phyloP scores from a whole-genome alignment of 2,113 vertebrate genomes.

The Montifringilla adamsi region DNA sequence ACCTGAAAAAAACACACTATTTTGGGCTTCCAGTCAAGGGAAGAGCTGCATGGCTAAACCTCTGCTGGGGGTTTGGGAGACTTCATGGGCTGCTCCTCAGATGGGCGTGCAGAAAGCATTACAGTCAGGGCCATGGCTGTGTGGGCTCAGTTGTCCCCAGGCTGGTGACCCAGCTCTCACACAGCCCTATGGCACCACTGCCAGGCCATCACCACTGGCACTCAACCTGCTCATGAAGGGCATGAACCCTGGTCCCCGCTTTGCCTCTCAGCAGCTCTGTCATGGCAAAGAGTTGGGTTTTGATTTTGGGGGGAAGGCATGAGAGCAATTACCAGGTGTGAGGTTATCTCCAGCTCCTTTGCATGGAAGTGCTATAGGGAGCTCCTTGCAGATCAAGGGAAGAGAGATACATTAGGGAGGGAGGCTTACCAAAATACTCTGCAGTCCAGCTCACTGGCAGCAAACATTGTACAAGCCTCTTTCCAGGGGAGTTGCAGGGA shows the following conservation, averaged over 20 bases:
- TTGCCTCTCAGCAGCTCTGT: not conserved
- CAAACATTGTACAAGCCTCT: not conserved
- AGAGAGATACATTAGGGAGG: not conserved
- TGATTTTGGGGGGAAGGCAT: not conserved
- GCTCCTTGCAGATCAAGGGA: not conserved
- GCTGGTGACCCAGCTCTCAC: not conserved
- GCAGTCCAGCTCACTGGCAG: not conserved
- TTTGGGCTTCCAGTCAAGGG: not conserved
- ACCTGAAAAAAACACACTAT: not conserved
- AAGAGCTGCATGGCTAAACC: not conserved
- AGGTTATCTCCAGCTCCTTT: not conserved
- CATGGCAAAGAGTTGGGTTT: not conserved
- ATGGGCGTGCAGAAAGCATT: not conserved
- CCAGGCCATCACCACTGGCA: fast-evolving
- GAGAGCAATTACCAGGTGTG: fast-evolving
- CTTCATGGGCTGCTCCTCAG: not conserved
- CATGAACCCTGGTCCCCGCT: fast-evolving
- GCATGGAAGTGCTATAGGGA: not conserved
- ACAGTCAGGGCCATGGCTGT: not conserved
- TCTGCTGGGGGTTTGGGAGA: not conserved
- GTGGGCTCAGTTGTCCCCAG: fast-evolving
- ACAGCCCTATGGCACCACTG: not conserved
- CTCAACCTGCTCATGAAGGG: fast-evolving
- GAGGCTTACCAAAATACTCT: not conserved
- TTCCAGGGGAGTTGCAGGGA: not conserved